These are phyloP conservation scores for Rhabdomys pumilio DNA, from an alignment of 2,797 vertebrate genomes.

Conservation along the genomic window DNA sequence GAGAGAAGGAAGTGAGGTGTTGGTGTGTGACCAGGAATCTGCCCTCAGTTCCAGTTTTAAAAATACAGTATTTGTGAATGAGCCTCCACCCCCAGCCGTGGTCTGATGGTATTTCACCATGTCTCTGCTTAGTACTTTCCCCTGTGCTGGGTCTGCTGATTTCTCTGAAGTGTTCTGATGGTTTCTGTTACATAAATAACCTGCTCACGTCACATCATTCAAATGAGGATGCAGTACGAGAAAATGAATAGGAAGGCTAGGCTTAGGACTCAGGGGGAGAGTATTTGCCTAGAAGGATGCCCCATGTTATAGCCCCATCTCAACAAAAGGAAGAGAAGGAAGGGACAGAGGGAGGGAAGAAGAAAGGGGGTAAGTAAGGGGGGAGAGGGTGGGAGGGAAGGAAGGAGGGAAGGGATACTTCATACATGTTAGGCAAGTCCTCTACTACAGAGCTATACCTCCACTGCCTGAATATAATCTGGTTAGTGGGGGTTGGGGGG, in stretches of 20 bases:
- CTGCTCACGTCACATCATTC: background rate
- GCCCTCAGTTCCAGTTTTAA: background rate
- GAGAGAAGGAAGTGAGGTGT: background rate
- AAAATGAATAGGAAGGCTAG: background rate
- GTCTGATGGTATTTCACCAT: background rate
- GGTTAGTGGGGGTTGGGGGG: no score
- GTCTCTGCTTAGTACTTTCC: background rate
- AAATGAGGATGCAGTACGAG: background rate
- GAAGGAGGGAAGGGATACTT: background rate
- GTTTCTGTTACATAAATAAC: background rate
- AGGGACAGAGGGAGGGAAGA: no score
- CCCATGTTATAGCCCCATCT: background rate
- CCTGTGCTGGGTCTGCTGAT: background rate
- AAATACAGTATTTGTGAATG: background rate
- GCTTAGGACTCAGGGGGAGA: no score
- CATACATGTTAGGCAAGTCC: background rate
- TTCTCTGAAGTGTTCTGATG: background rate
- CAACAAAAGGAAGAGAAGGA: background rate
- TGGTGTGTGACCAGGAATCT: background rate
- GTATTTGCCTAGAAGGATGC: no score
- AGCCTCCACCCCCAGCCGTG: background rate
- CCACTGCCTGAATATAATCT: background rate
- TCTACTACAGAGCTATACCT: background rate
- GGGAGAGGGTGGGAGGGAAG: background rate
- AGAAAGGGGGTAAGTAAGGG: no score